Evolutionary conservation across 2,797 vertebrate genomes (phyloP), one percentile per base, ranked within the genome.

Genomic region (Dryobates pubescens): DNA sequence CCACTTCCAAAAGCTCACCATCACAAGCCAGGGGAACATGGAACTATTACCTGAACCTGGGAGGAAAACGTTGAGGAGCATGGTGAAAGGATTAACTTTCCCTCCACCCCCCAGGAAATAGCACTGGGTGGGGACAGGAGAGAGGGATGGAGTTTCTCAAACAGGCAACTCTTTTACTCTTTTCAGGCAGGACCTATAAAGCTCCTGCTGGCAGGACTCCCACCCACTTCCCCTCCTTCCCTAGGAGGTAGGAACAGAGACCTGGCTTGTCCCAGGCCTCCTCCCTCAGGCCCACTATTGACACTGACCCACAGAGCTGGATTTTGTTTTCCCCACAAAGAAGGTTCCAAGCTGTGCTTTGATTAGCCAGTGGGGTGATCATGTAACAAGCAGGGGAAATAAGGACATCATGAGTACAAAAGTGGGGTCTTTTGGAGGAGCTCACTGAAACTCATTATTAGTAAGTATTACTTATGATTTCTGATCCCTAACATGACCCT

Each of bases 401-500:
- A 8, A 74, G 13, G 10, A 15, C 47, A 13, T 5, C 6, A 0
- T 0, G 9, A 58, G 51, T 3, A 43, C 36, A 89, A 83, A 38
- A 3, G 13, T 4, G 17, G 9, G 16, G 27, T 17, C 29, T 63
- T 82, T 30, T 15, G 53, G 43, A 61, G 65, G 34, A 34, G 27
- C 32, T 7, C 32, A 4, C 29, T 17, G 43, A 59, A 77, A 59
- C 29, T 8, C 96, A 98, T 97, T 98, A 96, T 91, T 96, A 59
- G 29, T 8, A 96, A 98, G 97, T 98, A 96, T 90, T 96, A 95
- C 91, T 90, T 92, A 88, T 11, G 71, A 81, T 90, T 92, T 88
- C 75, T 94, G 89, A 94, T 95, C 80, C 38, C 38, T 87, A 95
- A 89, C 87, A 77, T 77, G 87, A 90, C 94, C 58, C 79, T 91